A percentile compares a stretch with the other conserved stretches of the same genome.
Conservation (phyloP, 2,113 vertebrate genomes). For the Platycercus adscitus region DNA sequence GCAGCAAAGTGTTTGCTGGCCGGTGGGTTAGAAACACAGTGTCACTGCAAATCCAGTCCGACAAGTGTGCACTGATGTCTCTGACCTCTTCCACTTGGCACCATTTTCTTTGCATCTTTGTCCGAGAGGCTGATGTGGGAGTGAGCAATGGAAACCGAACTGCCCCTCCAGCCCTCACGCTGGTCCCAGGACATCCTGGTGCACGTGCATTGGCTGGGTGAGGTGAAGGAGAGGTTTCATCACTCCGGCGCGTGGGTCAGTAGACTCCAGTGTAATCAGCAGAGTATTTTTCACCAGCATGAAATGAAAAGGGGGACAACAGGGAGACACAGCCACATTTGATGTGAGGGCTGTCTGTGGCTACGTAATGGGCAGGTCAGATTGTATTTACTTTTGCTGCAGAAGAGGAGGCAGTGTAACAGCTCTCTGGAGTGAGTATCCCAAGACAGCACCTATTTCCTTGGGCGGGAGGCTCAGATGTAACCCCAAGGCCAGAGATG, state of each 20-base stretch:
- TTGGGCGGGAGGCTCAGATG: background rate
- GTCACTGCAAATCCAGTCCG: background rate
- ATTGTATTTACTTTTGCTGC: background rate
- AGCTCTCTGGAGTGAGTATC: background rate
- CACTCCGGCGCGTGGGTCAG: background rate
- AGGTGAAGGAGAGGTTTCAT: background rate
- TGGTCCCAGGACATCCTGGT: background rate
- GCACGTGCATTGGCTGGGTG: background rate
- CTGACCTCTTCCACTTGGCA: constrained; percentile 23
- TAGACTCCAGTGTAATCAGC: background rate
- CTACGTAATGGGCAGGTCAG: background rate
- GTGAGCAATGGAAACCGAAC: background rate
- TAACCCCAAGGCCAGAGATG: background rate
- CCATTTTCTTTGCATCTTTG: background rate
- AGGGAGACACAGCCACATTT: background rate
- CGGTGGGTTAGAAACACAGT: background rate
- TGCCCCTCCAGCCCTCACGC: background rate
- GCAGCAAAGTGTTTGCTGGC: background rate
- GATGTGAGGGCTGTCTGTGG: background rate
- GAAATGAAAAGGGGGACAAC: background rate
- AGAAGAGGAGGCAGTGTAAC: background rate
- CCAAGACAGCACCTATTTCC: background rate
- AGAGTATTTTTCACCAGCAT: background rate
- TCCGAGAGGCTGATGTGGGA: background rate
- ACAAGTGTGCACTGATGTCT: background rate